Evolutionary conservation across 2,888 invertebrate species (phyloP).

Genomic region (Gymnosoma rotundatum): DNA sequence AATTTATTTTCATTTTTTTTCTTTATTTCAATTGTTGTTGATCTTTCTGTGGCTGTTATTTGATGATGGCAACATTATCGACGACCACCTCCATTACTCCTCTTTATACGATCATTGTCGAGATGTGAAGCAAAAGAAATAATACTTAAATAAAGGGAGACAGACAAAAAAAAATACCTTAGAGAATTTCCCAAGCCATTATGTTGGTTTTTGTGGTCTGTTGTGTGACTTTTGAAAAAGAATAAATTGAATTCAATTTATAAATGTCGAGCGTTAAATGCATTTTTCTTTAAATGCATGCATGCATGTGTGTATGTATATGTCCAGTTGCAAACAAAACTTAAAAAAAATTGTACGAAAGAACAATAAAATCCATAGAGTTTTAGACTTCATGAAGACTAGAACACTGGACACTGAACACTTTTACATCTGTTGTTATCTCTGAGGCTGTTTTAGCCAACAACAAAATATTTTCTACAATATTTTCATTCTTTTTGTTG

Average conservation of each 20-base stretch:
- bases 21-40: slow-evolving; percentile 15
- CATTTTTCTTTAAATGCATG: slow-evolving; percentile 66
- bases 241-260: slow-evolving; percentile 82
- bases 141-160: slow-evolving; percentile 46
- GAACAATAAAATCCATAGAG: slow-evolving; percentile 67
- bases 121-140: slow-evolving; percentile 52
- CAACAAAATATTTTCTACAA: slow-evolving; percentile 23
- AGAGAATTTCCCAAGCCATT: slow-evolving; percentile 66
- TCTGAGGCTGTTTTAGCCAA: slow-evolving; percentile 49
- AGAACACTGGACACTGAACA: slow-evolving; percentile 62
- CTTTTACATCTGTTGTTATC: slow-evolving; percentile 67
- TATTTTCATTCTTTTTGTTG: slow-evolving; percentile 8
- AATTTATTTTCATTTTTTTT: slow-evolving; percentile 43
- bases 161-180: slow-evolving; percentile 56
- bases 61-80: slow-evolving; percentile 57
- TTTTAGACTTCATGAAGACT: slow-evolving; percentile 60
- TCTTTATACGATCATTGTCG: slow-evolving; percentile 36
- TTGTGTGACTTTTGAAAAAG: slow-evolving; percentile 69
- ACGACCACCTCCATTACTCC: slow-evolving; percentile 62
- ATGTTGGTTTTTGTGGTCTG: slow-evolving; percentile 58
- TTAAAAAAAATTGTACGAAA: slow-evolving; percentile 17
- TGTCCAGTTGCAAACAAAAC: slow-evolving; percentile 48
- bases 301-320: slow-evolving; percentile 54
- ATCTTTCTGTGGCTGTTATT: slow-evolving; percentile 37
- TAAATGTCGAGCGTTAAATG: slow-evolving; percentile 78